Evolutionary conservation across 2,113 vertebrate species (phyloP), one percentile per base, ranked within the genome.

Genomic region (Empidonax alnorum): DNA sequence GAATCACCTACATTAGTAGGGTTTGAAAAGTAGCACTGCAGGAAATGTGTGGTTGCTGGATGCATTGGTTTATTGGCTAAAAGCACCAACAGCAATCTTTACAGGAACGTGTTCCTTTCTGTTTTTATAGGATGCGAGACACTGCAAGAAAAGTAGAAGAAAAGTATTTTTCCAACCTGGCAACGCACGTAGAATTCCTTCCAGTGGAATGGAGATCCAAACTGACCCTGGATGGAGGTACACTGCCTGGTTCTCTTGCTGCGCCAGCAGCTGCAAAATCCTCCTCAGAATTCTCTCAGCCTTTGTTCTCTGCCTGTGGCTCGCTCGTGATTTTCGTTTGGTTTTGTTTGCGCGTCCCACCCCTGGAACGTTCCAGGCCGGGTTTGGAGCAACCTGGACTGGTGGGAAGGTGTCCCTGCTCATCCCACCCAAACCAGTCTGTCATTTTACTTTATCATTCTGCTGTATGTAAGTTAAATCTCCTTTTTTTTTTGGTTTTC

Each of bases 121-220:
- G 9, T 11, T 96, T 12, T 87, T 90, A 49, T 78, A 99, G 99
- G 99, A 98, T 99, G 98, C 97, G 99, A 96, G 99, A 99, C 13
- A 99, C 99, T 31, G 99, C 99, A 62, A 98, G 99, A 68, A 99
- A 99, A 97, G 98, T 99, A 98, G 99, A 99, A 97, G 99, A 99
- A 93, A 99, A 98, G 46, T 99, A 99, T 98, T 99, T 99, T 97
- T 97, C 98, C 25, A 98, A 99, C 62, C 98, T 99, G 93, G 98
- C 97, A 37, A 98, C 99, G 0, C 99, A 99, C 14, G 99, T 99
- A 87, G 99, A 99, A 96, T 99, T 99, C 94, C 98, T 99, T 44
- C 99, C 99, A 4, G 99, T 99, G 47, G 99, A 99, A 90, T 99
- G 99, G 99, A 98, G 99, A 62, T 99, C 99, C 35, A 99, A 99